Evolutionary conservation across 2,797 vertebrate species (phyloP).

Genomic region (Lycodopsis pacificus): DNA sequence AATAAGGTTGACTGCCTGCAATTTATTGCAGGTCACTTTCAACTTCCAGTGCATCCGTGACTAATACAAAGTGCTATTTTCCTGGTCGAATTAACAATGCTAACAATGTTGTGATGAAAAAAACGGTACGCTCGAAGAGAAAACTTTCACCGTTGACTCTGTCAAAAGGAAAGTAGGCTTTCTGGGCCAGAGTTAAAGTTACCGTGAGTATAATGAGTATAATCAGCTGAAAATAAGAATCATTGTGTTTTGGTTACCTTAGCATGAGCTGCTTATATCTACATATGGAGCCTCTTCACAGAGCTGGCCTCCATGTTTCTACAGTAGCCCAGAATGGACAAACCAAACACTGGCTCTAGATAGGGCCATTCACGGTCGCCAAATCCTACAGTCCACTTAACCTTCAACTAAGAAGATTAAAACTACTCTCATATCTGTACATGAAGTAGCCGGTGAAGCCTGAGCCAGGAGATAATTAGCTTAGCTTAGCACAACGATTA

Average conservation of each 20-base stretch:
- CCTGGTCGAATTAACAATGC: not conserved
- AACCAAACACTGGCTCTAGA: not conserved
- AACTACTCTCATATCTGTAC: not conserved
- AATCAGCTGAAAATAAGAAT: no score
- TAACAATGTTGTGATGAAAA: not conserved
- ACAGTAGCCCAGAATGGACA: no score
- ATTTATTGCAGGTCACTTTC: constrained; percentile 11
- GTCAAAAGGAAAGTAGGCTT: not conserved
- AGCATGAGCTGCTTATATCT: no score
- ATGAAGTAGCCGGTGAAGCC: not conserved
- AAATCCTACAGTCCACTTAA: not conserved
- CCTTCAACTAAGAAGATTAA: not conserved
- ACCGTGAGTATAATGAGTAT: not conserved
- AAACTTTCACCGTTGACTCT: not conserved
- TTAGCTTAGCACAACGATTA: not conserved
- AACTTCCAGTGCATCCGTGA: not conserved
- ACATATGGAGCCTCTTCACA: no score
- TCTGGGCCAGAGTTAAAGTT: not conserved
- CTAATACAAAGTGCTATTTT: not conserved
- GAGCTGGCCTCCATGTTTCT: no score
- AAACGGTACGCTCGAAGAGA: not conserved
- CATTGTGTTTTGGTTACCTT: no score
- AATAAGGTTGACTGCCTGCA: constrained; percentile 22
- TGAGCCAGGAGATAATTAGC: not conserved
- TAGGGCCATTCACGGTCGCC: not conserved